Evolutionary conservation across 1,140 invertebrate genomes (phyloP).

Genomic region (Sinella curviseta): DNA sequence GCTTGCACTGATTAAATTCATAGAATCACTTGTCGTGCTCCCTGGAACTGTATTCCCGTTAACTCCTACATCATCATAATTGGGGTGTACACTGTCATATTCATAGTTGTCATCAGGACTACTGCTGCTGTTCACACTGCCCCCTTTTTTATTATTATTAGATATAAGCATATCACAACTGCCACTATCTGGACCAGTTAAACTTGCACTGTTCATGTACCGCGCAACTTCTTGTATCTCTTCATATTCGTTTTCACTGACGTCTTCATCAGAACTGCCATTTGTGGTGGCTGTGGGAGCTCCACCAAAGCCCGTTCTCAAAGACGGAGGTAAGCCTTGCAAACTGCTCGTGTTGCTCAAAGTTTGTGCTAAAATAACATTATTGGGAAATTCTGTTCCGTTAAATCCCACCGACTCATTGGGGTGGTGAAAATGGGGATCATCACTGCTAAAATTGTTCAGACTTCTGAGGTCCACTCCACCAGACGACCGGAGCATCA

Average conservation of each 20-base stretch:
- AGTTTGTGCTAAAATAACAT: not conserved
- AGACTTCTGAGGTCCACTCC: not conserved
- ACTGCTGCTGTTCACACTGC: conserved; percentile 12
- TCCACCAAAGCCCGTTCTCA: conserved; percentile 2
- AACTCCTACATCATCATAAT: conserved; percentile 6
- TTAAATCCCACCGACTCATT: not conserved
- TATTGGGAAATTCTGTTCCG: not conserved
- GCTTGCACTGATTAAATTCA: not conserved
- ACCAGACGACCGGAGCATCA: not conserved
- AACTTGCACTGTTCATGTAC: conserved; percentile 41
- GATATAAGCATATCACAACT: not conserved
- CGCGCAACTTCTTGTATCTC: conserved; percentile 48
- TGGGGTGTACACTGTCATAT: conserved; percentile 14
- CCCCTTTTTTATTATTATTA: not conserved
- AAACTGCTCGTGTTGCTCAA: conserved; percentile 13
- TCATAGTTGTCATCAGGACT: conserved; percentile 13
- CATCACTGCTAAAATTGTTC: not conserved
- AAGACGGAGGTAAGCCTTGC: not conserved
- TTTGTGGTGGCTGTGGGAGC: not conserved
- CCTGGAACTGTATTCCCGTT: not conserved
- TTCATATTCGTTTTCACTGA: conserved; percentile 48
- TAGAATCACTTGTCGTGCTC: conserved; percentile 7
- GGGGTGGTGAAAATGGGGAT: not conserved
- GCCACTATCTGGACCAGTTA: not conserved
- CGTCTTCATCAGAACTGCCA: conserved; percentile 6